These are phyloP conservation scores for Charina bottae DNA, from an alignment of 2,113 vertebrate species.

Conservation along the genomic window DNA sequence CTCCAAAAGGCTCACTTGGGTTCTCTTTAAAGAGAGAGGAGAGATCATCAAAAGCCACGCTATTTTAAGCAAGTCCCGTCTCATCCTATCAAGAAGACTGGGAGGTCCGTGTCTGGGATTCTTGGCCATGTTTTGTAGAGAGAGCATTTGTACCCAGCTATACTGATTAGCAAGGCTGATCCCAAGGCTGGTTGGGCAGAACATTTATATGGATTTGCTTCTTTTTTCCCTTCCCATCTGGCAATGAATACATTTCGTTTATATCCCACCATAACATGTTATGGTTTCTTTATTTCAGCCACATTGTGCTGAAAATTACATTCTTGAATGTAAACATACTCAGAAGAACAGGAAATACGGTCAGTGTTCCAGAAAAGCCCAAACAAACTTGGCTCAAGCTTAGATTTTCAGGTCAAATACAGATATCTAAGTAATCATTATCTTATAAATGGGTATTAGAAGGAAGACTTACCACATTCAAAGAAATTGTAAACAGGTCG, in stretches of 20 bases:
- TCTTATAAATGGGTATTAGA: not conserved
- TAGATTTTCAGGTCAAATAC: not conserved
- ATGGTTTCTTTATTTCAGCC: not conserved
- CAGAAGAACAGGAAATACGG: not conserved
- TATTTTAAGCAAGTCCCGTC: not conserved
- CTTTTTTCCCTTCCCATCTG: too few relatives aligned
- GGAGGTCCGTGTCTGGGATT: not conserved
- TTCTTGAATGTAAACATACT: not conserved
- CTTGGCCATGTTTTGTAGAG: not conserved
- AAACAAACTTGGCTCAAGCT: not conserved
- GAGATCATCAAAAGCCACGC: not conserved
- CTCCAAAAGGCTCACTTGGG: conserved; percentile 99
- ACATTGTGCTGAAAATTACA: too few relatives aligned
- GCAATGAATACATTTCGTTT: not conserved
- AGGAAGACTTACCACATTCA: conserved; percentile 95
- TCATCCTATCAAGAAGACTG: not conserved
- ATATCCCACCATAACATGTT: not conserved
- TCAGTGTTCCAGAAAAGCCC: not conserved
- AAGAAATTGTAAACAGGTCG: conserved; percentile 99
- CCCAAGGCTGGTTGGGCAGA: too few relatives aligned
- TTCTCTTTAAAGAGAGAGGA: conserved; percentile 83
- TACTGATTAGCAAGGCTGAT: not conserved
- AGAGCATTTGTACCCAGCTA: not conserved
- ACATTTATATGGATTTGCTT: too few relatives aligned
- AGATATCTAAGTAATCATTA: not conserved